Evolutionary conservation across 2,888 invertebrate species (phyloP), one percentile per base, ranked within the genome.

Genomic region (Nematopogon swammerdamellus): DNA sequence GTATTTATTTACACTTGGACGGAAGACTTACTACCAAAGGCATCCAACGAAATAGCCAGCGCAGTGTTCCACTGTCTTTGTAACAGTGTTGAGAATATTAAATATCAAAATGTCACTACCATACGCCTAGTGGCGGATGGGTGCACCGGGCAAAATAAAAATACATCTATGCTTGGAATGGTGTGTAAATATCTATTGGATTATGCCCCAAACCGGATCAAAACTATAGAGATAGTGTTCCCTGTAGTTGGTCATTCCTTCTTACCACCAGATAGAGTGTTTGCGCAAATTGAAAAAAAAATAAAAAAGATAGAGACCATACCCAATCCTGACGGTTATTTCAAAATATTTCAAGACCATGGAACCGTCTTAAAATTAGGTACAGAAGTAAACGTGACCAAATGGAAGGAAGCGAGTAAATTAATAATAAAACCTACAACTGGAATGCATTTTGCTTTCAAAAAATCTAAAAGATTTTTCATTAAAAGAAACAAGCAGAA

Each of bases 1-100:
- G 56, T 55, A 8, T 56, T 53, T 45, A 46, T 49, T 11, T 63
- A 59, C 52, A 45, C 43, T 48, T 60, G 63, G 60, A 56, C 52
- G n/a, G 61, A 63, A 56, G 52, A 56, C 50, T 46, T 55, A 30
- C 52, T n/a, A n/a, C n/a, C n/a, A n/a, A n/a, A n/a, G n/a, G n/a
- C n/a, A n/a, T 59, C 60, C 1, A 59, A 59, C 50, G 56, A 60
- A 54, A 61, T 64, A 47, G 51, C 59, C 6, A 59, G 59, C 18
- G 56, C 58, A 14, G 52, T 63, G 17, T 57, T 51, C 47, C 54
- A 59, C 48, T 46, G 51, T 16, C 50, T 60, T 5, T 14, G 47
- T 18, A 49, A 47, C 10, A 49, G 55, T 1, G 8, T 10, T 6
- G 25, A 25, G 5, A 25, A 25, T 6, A 25, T 8, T 25, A n/a